Percentiles rank a stretch among this genome's conserved stretches.
Evolutionary conservation across 2,888 invertebrate species (phyloP).

Genomic region (Hemicrepidius hirtus): DNA sequence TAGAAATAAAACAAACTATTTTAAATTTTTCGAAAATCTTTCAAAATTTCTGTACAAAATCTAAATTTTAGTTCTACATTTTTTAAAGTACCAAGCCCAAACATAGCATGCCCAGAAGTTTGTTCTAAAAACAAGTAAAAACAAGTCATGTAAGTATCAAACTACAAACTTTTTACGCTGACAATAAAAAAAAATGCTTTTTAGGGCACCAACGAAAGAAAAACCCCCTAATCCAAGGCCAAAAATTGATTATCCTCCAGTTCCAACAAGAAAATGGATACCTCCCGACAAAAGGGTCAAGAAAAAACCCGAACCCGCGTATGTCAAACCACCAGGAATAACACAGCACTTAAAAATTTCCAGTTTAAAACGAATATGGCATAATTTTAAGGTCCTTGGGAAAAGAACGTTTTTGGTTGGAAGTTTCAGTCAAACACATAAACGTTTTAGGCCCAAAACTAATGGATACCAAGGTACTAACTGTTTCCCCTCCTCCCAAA

Average conservation of each 20-base stretch:
- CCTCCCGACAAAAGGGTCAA: constrained; percentile 65
- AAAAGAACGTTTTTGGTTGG: constrained; percentile 64
- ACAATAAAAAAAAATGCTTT: too few relatives aligned
- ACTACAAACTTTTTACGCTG: too few relatives aligned
- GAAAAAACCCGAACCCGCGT: constrained; percentile 54
- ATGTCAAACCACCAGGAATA: constrained; percentile 64
- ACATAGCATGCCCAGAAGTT: too few relatives aligned
- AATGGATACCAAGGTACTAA: constrained; percentile 67
- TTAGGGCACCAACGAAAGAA: constrained; percentile 28
- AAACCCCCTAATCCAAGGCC: constrained; percentile 44
- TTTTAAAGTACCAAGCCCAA: background rate
- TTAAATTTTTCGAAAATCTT: constrained; percentile 4
- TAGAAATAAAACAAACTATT: constrained; percentile 15
- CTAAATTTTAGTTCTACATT: background rate
- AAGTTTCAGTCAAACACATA: constrained; percentile 63
- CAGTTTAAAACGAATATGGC: constrained; percentile 66
- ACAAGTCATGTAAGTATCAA: background rate
- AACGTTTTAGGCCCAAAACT: constrained; percentile 62
- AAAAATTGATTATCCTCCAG: constrained; percentile 66
- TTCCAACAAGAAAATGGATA: constrained; percentile 68
- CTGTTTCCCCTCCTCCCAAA: background rate
- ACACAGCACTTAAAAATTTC: constrained; percentile 63
- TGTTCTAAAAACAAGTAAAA: too few relatives aligned
- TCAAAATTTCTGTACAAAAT: constrained; percentile 28
- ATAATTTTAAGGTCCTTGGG: constrained; percentile 61